Evolutionary conservation across 2,113 vertebrate genomes (phyloP).

Genomic region (Rhea americana): DNA sequence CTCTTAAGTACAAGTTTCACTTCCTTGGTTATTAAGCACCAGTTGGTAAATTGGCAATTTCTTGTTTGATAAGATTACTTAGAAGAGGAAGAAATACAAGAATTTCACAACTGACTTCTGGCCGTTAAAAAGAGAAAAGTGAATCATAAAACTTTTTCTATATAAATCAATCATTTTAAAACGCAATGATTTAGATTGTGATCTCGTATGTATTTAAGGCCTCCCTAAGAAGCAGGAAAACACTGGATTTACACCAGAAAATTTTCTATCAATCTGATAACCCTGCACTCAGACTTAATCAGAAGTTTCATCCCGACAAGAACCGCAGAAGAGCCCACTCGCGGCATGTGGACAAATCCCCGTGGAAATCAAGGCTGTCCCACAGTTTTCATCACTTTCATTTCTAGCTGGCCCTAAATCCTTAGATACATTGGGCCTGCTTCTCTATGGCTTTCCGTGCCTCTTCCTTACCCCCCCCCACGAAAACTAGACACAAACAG

Average conservation of each 20-base stretch:
- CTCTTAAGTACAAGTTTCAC: constrained; percentile 54
- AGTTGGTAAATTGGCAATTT: constrained; percentile 52
- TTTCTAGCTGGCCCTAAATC: background rate
- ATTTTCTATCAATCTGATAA: background rate
- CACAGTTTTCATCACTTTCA: background rate
- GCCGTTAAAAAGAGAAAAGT: constrained; percentile 24
- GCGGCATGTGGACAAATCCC: background rate
- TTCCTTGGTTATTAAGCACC: constrained; percentile 55
- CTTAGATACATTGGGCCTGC: background rate
- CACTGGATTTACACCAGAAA: background rate
- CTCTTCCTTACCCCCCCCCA: background rate
- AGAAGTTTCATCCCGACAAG: background rate
- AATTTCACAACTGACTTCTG: constrained; percentile 38
- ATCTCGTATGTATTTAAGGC: background rate
- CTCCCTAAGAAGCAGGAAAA: background rate
- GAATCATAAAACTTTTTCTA: background rate
- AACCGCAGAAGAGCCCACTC: background rate
- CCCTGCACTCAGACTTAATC: background rate
- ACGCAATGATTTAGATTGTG: background rate
- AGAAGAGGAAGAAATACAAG: constrained; percentile 26
- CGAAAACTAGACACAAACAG: background rate
- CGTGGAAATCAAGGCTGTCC: background rate
- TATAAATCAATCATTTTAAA: constrained; percentile 42
- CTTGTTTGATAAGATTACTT: constrained; percentile 55
- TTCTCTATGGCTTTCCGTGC: background rate